These are phyloP conservation scores for Pachliopta kotzebuea DNA, from an alignment of 2,888 invertebrate genomes.

Conservation along the genomic window DNA sequence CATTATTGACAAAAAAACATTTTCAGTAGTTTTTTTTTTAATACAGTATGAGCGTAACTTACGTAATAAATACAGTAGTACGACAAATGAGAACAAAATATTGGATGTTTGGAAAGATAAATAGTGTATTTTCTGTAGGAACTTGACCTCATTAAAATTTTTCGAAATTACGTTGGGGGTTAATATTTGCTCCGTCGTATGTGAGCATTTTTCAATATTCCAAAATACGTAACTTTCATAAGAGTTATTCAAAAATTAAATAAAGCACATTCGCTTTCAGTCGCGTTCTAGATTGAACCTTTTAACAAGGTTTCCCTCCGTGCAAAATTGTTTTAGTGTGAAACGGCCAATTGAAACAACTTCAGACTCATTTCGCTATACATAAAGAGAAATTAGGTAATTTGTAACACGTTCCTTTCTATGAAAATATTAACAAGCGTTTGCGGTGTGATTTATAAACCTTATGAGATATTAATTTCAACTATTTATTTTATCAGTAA, in stretches of 20 bases:
- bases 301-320: slow-evolving; percentile 61
- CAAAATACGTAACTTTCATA: background rate
- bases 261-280: slow-evolving; percentile 48
- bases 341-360: slow-evolving; percentile 64
- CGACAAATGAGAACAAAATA: no score
- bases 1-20: no score
- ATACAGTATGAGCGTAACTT: no score
- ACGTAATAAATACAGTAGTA: no score
- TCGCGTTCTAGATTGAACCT: slow-evolving; percentile 57
- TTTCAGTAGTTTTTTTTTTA: no score
- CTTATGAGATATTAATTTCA: slow-evolving; percentile 42
- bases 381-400: slow-evolving; percentile 68
- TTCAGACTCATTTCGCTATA: slow-evolving; percentile 63
- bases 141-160: no score
- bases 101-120: no score
- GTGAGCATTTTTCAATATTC: background rate
- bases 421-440: slow-evolving; percentile 47
- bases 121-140: no score
- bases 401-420: slow-evolving; percentile 62
- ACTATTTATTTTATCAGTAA: slow-evolving; percentile 31
- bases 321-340: slow-evolving; percentile 66
- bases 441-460: slow-evolving; percentile 44
- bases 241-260: slow-evolving; percentile 59
- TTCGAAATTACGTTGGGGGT: no score
- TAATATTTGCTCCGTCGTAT: no score